phyloP scores from a whole-genome alignment of 1,140 invertebrate species.

The Pectinophora gossypiella region DNA sequence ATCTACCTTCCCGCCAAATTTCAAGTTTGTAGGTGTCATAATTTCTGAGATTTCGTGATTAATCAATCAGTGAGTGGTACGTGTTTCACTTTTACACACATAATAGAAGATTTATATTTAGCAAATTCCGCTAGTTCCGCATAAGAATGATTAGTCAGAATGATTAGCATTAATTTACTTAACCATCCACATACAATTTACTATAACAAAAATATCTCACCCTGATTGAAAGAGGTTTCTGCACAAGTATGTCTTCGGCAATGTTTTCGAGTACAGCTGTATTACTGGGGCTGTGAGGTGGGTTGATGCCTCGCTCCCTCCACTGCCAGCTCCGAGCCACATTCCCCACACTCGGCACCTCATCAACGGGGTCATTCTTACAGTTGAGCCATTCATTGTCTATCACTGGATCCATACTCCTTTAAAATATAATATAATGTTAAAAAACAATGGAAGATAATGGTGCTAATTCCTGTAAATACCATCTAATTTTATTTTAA shows the following conservation, averaged over 20 bases:
- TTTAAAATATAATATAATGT: conserved; percentile 8
- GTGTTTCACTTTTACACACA: no score
- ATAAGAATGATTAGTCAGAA: no score
- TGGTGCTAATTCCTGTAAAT: no score
- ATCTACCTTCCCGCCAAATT: no score
- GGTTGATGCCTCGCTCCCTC: conserved; percentile 54
- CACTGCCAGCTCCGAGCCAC: conserved; percentile 59
- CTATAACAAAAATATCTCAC: conserved; percentile 33
- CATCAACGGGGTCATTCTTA: conserved; percentile 56
- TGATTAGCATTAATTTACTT: no score
- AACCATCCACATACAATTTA: no score
- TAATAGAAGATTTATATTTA: no score
- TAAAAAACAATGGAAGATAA: not conserved
- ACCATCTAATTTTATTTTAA: no score
- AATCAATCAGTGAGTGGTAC: no score
- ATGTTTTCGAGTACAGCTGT: conserved; percentile 64
- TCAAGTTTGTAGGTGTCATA: no score
- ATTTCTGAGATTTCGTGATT: no score
- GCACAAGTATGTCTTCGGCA: conserved; percentile 63
- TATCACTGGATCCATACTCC: conserved; percentile 56
- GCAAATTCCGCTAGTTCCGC: no score
- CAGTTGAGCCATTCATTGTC: conserved; percentile 56
- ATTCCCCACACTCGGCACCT: conserved; percentile 42
- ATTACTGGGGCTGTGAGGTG: conserved; percentile 40
- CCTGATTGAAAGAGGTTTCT: conserved; percentile 59